These are phyloP conservation scores for Hesperia comma DNA, from an alignment of 2,888 invertebrate species.

Conservation along the genomic window DNA sequence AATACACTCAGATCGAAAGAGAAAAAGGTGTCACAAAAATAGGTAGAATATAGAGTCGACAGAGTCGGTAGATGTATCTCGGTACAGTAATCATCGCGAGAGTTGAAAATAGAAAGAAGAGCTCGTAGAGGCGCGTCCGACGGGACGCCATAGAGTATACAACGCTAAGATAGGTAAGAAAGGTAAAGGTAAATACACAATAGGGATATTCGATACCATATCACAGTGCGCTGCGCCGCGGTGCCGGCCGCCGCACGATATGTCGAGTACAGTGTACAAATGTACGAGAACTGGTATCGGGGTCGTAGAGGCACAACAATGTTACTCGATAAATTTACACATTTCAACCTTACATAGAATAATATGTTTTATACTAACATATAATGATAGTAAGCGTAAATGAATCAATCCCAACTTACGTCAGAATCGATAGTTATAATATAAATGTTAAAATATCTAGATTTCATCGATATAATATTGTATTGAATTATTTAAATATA, in stretches of 20 bases:
- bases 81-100: constrained; percentile 60
- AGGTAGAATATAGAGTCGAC: not conserved
- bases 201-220: constrained; percentile 67
- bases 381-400: constrained; percentile 82
- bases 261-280: constrained; percentile 37
- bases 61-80: constrained; percentile 10
- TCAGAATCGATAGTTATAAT: constrained; percentile 53
- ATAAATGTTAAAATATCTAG: constrained; percentile 36
- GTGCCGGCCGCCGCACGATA: constrained; percentile 36
- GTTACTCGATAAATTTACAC: constrained; percentile 65
- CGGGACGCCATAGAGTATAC: constrained; percentile 40
- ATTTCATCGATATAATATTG: constrained; percentile 43
- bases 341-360: constrained; percentile 70
- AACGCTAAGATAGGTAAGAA: constrained; percentile 57
- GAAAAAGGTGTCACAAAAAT: constrained; percentile 23
- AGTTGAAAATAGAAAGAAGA: constrained; percentile 55
- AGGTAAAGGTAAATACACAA: constrained; percentile 56
- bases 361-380: constrained; percentile 73
- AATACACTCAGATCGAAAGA: constrained; percentile 8
- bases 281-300: constrained; percentile 51
- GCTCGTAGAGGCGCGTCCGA: constrained; percentile 21
- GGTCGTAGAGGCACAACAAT: constrained; percentile 73
- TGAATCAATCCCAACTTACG: constrained; percentile 64
- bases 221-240: constrained; percentile 31
- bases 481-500: constrained; percentile 28